These are phyloP conservation scores for Chaitophorus viminalis DNA, from an alignment of 2,888 invertebrate genomes.

Conservation along the genomic window DNA sequence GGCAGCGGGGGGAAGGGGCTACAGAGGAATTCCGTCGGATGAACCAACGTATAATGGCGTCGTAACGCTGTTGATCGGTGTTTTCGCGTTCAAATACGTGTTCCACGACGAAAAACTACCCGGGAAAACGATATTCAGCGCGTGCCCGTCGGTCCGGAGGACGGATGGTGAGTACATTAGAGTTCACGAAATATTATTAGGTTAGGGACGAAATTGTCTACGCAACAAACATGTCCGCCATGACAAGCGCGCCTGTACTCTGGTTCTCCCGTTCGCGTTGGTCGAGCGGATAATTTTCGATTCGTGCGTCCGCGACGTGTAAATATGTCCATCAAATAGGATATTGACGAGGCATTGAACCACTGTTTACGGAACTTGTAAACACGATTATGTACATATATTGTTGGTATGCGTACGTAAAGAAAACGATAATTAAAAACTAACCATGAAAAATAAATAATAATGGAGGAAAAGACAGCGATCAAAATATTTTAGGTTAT, in stretches of 20 bases:
- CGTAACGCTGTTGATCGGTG: slow-evolving; percentile 6
- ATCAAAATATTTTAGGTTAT: slow-evolving; percentile 53
- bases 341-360: too few relatives aligned
- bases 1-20: not conserved
- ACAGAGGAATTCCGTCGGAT: not conserved
- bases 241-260: not conserved
- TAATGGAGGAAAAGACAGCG: slow-evolving; percentile 56
- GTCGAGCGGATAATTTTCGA: not conserved
- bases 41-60: slow-evolving; percentile 37
- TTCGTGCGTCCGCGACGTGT: not conserved
- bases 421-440: slow-evolving; percentile 48
- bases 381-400: not conserved
- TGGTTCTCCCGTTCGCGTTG: not conserved
- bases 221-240: slow-evolving; percentile 44
- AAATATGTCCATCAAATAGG: too few relatives aligned
- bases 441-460: slow-evolving; percentile 59
- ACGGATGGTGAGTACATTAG: slow-evolving; percentile 35
- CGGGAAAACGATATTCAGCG: not conserved
- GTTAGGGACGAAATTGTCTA: slow-evolving; percentile 51
- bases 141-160: not conserved
- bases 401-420: slow-evolving; percentile 2
- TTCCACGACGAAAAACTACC: slow-evolving; percentile 15
- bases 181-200: slow-evolving; percentile 46
- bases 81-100: not conserved
- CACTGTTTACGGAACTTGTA: not conserved